Base-by-base conservation (phyloP, 2,113 vertebrate species). In the Calonectris borealis region DNA sequence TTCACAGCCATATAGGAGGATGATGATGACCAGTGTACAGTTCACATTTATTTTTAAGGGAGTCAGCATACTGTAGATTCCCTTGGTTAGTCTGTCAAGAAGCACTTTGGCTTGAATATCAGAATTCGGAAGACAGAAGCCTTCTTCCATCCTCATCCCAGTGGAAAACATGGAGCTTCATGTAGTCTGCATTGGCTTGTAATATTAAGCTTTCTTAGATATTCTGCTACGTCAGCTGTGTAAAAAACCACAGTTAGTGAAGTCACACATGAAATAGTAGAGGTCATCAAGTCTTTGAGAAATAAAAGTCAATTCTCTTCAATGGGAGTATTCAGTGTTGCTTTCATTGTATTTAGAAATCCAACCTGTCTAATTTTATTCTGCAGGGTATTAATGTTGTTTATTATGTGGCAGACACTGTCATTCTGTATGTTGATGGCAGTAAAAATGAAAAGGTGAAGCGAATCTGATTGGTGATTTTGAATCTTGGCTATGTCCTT, bases 171-270 rank as follows among this genome's bases (percentile, higher is more conserved):
- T 3, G 14, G 34, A 78, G 11, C 10, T 61, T 48, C 44, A 9
- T 1, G 7, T 3, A 6, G 9, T 8, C 49, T 36, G 46, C 26
- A 0, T 5, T 46, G 40, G 36, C 10, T 20, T 46, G 31, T 14
- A 4, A 6, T 15, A 7, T 9, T 29, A 21, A 64, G 19, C 26
- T 31, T 7, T 65, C n/a, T 48, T 26, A n/a, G 40, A 6, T 42
- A 4, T 18, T 48, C 65, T 62, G 36, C 46, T 52, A 8, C 1
- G 1, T 29, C 36, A 32, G 46, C 49, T n/a, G 29, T 25, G n/a
- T 52, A 14, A 46, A 22, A 21, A 54, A 75, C 0, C 29, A 7
- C 21, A 26, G 19, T 32, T 20, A 61, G n/a, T 0, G 0, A 32
- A 46, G 46, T 31, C 66, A 52, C 15, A 19, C 6, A 0, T 13